Evolutionary conservation across 2,888 invertebrate species (phyloP).

Genomic region (Ferdinandea cuprea): DNA sequence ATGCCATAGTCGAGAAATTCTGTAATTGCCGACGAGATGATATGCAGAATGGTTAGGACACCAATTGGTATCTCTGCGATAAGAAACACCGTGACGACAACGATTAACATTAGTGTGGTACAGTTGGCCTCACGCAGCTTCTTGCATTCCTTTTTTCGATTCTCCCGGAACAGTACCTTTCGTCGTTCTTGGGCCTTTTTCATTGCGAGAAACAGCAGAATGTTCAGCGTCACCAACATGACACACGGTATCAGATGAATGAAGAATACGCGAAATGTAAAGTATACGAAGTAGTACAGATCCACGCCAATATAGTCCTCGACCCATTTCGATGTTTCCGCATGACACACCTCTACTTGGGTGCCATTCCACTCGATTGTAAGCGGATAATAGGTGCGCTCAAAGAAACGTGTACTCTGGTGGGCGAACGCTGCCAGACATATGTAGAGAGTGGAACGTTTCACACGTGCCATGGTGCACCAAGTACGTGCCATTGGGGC

Average conservation of each 20-base stretch:
- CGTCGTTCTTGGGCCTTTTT: conserved; percentile 91
- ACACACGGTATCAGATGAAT: conserved; percentile 96
- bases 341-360: conserved; percentile 87
- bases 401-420: conserved; percentile 92
- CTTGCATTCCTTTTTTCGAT: conserved; percentile 91
- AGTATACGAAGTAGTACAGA: conserved; percentile 92
- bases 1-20: conserved; percentile 90
- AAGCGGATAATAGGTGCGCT: conserved; percentile 86
- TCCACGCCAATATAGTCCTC: conserved; percentile 86
- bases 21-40: conserved; percentile 89
- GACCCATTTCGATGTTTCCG: conserved; percentile 89
- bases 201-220: conserved; percentile 93
- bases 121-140: conserved; percentile 90
- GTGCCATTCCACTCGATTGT: conserved; percentile 88
- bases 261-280: conserved; percentile 93
- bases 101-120: conserved; percentile 94
- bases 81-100: conserved; percentile 92
- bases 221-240: conserved; percentile 93
- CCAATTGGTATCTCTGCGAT: conserved; percentile 93
- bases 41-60: conserved; percentile 92
- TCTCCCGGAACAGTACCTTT: conserved; percentile 90
- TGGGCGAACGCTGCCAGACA: conserved; percentile 91
- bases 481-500: conserved; percentile 93
- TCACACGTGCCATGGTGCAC: conserved; percentile 89
- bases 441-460: conserved; percentile 91